A percentile compares a stretch with the other conserved stretches of the same genome.
Evolutionary conservation across 2,797 vertebrate genomes (phyloP).

Genomic region (Chiroxiphia lanceolata): DNA sequence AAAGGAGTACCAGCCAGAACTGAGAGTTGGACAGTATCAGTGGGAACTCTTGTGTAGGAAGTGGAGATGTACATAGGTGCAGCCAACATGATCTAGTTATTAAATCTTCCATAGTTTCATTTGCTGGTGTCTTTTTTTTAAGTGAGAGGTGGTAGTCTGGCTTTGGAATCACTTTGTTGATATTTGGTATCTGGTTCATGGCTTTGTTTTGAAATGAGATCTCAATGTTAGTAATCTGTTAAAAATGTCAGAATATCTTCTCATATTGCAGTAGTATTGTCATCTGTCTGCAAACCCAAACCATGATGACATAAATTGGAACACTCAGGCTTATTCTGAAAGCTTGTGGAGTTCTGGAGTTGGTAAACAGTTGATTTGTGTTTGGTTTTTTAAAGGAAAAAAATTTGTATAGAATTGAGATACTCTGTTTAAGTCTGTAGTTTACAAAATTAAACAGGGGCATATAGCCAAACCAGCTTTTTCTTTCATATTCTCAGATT

Average conservation of each 20-base stretch:
- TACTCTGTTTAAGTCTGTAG: not conserved
- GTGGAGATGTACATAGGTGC: not conserved
- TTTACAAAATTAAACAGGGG: not conserved
- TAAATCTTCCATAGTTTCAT: not conserved
- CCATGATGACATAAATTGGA: not conserved
- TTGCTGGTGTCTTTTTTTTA: not conserved
- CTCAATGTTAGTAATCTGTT: not conserved
- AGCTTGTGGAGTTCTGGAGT: not conserved
- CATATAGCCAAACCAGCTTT: not conserved
- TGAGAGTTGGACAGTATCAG: not conserved
- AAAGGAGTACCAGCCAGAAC: not conserved
- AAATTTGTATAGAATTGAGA: not conserved
- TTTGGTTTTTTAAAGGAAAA: not conserved
- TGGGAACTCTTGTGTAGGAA: not conserved
- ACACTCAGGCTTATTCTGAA: not conserved
- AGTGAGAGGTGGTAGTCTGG: not conserved
- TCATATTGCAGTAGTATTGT: not conserved
- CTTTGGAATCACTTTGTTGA: not conserved
- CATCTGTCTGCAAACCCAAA: conserved; percentile 15
- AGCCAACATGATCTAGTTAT: not conserved
- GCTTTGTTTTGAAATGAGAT: conserved; percentile 14
- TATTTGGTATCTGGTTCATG: not conserved
- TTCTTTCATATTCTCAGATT: not conserved
- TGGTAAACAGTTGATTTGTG: not conserved
- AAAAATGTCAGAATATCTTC: conserved; percentile 18